These are phyloP conservation scores for Tachysurus vachellii DNA, from an alignment of 2,113 vertebrate genomes.

Conservation along the genomic window DNA sequence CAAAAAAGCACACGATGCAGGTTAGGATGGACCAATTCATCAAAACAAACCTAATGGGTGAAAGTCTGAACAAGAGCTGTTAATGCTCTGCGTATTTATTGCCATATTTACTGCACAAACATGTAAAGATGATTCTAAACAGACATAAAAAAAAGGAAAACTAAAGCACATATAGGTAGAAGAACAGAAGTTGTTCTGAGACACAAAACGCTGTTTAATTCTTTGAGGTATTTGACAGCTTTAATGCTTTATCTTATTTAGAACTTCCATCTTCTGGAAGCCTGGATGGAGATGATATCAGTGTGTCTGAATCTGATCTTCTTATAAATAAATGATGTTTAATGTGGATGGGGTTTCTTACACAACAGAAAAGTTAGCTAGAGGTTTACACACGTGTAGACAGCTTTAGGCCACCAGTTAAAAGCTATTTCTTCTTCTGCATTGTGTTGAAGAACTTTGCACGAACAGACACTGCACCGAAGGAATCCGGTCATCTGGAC, in stretches of 20 bases:
- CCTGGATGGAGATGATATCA: background rate
- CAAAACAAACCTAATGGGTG: conserved; percentile 29
- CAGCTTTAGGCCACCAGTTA: too few relatives aligned
- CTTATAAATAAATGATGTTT: background rate
- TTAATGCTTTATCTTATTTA: background rate
- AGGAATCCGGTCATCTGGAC: too few relatives aligned
- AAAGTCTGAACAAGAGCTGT: conserved; percentile 24
- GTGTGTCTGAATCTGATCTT: background rate
- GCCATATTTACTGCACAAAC: conserved; percentile 15
- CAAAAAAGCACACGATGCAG: conserved; percentile 18
- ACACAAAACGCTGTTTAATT: background rate
- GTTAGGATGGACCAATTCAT: conserved; percentile 31
- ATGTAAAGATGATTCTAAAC: conserved; percentile 1
- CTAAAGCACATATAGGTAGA: background rate
- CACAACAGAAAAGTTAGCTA: too few relatives aligned
- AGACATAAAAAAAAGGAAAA: background rate
- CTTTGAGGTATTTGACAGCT: background rate
- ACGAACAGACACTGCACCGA: too few relatives aligned
- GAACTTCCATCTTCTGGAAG: too few relatives aligned
- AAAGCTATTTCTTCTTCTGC: too few relatives aligned
- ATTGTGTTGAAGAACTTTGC: too few relatives aligned
- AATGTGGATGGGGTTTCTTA: background rate
- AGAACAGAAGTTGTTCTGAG: background rate
- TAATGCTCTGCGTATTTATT: background rate
- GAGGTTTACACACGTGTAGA: too few relatives aligned